Base-by-base conservation (phyloP, 2,113 vertebrate species). In the Coreoperca whiteheadi region DNA sequence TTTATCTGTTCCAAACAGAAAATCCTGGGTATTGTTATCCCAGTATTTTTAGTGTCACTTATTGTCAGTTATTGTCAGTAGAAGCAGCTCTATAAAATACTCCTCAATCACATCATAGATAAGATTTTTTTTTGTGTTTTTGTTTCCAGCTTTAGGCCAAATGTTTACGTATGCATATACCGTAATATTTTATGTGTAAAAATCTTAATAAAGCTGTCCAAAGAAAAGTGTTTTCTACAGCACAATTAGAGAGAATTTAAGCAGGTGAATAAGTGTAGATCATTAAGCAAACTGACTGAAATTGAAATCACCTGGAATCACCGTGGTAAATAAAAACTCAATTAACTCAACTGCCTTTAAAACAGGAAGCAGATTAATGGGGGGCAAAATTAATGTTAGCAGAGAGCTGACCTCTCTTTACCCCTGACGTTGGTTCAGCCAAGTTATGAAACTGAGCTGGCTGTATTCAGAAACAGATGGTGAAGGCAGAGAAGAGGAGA, bases 391-490 rank as follows among this genome's bases (percentile, higher is more conserved):
- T 74, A 84, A 74, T 21, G 53, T 82, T 61, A 74, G 74, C 75
- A 75, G 53, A 54, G 65, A 51, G 68, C 10, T 75, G 82, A 72
- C 82, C 79, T 51, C 60, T 64, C 23, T 48, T 74, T 68, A 34
- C 56, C 39, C 7, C n/a, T 2, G 12, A 15, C 43, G 11, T 56
- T 28, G 37, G 21, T 56, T 65, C 9, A 59, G 67, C 48, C 41
- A 46, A 30, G 46, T 78, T 63, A 80, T 75, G 37, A 74, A 87
- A 79, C 16, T 50, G 63, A 60, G 57, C 9, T 1, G 60, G 50
- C 61, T 80, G 15, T 10, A 1, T 43, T 25, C 30, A 5, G 50
- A 18, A 81, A 77, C 91, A 90, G 88, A 84, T 91, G 89, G 87
- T 53, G 53, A 72, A 65, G 63, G 61, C 63, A 67, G 2, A 75